Conservation (phyloP, 2,797 vertebrate genomes). For the Dermochelys coriacea region DNA sequence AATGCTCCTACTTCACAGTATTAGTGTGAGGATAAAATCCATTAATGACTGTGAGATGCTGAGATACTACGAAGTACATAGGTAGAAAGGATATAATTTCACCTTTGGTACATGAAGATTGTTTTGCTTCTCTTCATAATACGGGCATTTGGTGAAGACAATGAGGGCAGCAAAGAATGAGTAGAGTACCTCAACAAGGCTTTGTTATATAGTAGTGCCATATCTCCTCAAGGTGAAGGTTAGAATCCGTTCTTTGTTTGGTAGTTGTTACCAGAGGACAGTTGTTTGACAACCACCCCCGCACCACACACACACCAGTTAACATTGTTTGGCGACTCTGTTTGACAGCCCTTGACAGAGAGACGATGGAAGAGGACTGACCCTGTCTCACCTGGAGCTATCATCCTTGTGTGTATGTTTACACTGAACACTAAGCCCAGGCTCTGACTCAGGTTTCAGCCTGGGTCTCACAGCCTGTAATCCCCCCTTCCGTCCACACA, state of each 20-base stretch:
- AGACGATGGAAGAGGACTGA: too few species aligned
- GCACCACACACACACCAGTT: too few species aligned
- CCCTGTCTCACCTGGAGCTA: not conserved
- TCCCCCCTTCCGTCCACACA: not conserved
- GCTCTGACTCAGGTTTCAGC: not conserved
- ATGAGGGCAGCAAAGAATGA: not conserved
- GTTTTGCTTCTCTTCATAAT: not conserved
- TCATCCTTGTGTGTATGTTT: too few species aligned
- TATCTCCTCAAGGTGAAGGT: not conserved
- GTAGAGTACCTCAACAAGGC: not conserved
- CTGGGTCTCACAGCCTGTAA: too few species aligned
- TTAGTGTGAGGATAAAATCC: too few species aligned
- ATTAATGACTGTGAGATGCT: not conserved
- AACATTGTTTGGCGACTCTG: too few species aligned
- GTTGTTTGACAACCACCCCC: not conserved
- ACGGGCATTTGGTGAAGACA: not conserved
- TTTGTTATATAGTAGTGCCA: not conserved
- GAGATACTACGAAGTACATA: not conserved
- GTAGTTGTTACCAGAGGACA: not conserved
- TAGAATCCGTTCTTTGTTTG: not conserved
- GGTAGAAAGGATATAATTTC: not conserved
- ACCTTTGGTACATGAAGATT: not conserved
- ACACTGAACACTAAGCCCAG: too few species aligned
- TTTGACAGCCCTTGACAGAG: too few species aligned
- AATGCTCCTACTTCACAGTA: too few species aligned